Percentiles rank a stretch among this genome's conserved stretches.
phyloP scores from a whole-genome alignment of 1,140 invertebrate genomes.

The Mylabris phalerata region DNA sequence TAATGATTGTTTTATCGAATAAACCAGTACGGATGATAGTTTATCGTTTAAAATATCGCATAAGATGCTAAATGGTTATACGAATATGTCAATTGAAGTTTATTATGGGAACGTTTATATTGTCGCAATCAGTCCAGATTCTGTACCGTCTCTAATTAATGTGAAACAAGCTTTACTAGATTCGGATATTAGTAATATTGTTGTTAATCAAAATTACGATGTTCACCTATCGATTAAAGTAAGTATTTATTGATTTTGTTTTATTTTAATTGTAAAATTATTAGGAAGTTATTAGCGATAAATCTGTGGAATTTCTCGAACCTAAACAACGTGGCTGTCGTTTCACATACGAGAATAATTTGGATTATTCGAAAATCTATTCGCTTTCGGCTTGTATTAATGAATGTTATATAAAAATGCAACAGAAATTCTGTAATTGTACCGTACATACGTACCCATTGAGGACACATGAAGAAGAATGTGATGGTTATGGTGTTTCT shows the following conservation, averaged over 20 bases:
- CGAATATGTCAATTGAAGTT: slow-evolving; percentile 1
- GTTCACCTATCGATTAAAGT: not conserved
- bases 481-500: not conserved
- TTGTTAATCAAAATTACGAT: not conserved
- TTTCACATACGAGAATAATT: slow-evolving; percentile 9
- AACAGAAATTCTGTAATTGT: slow-evolving; percentile 3
- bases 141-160: no score
- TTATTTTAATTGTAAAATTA: not conserved
- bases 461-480: slow-evolving; percentile 1
- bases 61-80: not conserved
- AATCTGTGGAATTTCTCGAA: not conserved
- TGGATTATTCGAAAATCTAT: slow-evolving; percentile 1
- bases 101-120: not conserved
- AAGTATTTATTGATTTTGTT: not conserved
- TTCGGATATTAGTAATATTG: no score
- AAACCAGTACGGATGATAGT: not conserved
- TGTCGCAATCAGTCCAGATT: slow-evolving; percentile 3
- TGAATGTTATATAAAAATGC: slow-evolving; percentile 1
- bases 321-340: slow-evolving; percentile 3
- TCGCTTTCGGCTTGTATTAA: not conserved
- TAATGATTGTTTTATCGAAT: not conserved
- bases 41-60: slow-evolving; percentile 1
- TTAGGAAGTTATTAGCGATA: slow-evolving; percentile 3
- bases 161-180: no score
- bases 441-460: slow-evolving; percentile 1